These are phyloP conservation scores for Drosophila eohydei DNA, from an alignment of 2,888 invertebrate genomes.

Conservation along the genomic window DNA sequence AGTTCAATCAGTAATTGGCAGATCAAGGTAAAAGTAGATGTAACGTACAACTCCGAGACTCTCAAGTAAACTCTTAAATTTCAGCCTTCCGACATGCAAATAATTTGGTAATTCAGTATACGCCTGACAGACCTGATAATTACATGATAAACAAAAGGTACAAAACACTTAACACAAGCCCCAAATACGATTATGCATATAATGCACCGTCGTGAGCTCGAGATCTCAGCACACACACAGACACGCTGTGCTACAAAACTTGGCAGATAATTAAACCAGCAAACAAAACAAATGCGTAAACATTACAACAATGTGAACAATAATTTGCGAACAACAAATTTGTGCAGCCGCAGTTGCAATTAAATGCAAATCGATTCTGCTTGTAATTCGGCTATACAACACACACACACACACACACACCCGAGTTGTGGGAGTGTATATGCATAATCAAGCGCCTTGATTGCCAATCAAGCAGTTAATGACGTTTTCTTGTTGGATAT, in stretches of 20 bases:
- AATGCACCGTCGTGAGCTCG: slow-evolving; percentile 30
- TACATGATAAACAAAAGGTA: slow-evolving; percentile 69
- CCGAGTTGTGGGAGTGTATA: slow-evolving; percentile 18
- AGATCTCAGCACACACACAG: slow-evolving; percentile 14
- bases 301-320: slow-evolving; percentile 75
- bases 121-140: slow-evolving; percentile 51
- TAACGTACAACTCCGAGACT: neutral
- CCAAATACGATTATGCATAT: slow-evolving; percentile 50
- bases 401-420: slow-evolving; percentile 51
- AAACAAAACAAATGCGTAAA: slow-evolving; percentile 73
- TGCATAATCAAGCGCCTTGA: slow-evolving; percentile 15
- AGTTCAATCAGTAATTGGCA: slow-evolving; percentile 1
- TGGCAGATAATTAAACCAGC: slow-evolving; percentile 50
- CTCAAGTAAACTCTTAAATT: slow-evolving; percentile 5
- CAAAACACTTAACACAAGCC: slow-evolving; percentile 65
- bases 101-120: slow-evolving; percentile 31
- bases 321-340: slow-evolving; percentile 62
- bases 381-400: slow-evolving; percentile 46
- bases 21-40: neutral
- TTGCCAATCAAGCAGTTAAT: slow-evolving; percentile 43
- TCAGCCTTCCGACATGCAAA: slow-evolving; percentile 15
- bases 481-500: slow-evolving; percentile 33
- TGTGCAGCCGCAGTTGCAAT: slow-evolving; percentile 73
- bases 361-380: slow-evolving; percentile 77
- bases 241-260: slow-evolving; percentile 20